Evolutionary conservation across 92 coral and sea anemone species (phyloP).

Genomic region (Zoanthus sociatus): DNA sequence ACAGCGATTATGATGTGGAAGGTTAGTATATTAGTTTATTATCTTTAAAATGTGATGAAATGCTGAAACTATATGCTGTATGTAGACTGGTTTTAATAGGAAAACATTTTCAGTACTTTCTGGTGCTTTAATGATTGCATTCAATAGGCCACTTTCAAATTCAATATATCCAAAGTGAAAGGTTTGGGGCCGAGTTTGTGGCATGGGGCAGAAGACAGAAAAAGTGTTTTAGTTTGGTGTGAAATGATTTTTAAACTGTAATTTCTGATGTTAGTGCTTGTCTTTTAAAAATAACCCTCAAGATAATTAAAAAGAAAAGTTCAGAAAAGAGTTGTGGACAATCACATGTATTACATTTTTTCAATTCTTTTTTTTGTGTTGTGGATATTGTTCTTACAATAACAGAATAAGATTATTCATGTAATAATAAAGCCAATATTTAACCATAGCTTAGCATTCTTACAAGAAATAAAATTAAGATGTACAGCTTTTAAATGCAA

Average conservation of each 20-base stretch:
- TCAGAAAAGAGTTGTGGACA: background rate
- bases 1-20: background rate
- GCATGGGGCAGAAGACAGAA: no score
- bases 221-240: constrained; percentile 4
- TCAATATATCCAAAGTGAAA: background rate
- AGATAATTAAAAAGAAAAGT: background rate
- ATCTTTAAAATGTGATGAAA: background rate
- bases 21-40: constrained; percentile 6
- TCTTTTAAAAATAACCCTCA: background rate
- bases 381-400: background rate
- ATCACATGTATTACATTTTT: background rate
- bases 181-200: background rate
- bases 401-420: background rate
- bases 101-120: constrained; percentile 5
- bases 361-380: background rate
- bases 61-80: background rate
- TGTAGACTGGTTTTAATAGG: background rate
- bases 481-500: constrained; percentile 7
- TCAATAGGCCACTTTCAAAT: background rate
- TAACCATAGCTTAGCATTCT: background rate
- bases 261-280: constrained; percentile 5
- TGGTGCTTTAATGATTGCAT: background rate
- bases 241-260: constrained; percentile 6
- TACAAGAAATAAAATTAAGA: constrained; percentile 1
- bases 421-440: constrained; percentile 4